phyloP scores from a whole-genome alignment of 2,888 invertebrate genomes.

The Synanthedon tipuliformis region DNA sequence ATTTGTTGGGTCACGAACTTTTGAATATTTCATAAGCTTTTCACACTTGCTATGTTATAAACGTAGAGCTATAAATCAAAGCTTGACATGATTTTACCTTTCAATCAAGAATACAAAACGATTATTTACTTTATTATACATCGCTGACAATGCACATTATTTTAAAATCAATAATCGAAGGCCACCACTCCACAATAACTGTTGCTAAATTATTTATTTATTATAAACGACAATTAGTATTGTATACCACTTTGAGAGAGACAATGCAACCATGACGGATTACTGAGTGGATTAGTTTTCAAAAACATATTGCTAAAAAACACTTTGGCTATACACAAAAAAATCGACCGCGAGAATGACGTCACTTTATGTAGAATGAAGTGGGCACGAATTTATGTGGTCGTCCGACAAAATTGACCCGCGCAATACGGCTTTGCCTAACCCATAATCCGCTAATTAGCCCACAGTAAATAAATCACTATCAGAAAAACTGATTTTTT shows the following conservation, averaged over 20 bases:
- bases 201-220: slow-evolving; percentile 7
- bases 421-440: slow-evolving; percentile 37
- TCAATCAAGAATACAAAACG: not conserved
- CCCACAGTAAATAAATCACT: slow-evolving; percentile 31
- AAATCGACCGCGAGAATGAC: slow-evolving; percentile 50
- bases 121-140: slow-evolving; percentile 2
- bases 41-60: too few species aligned
- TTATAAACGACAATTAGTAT: not conserved
- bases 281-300: slow-evolving; percentile 4
- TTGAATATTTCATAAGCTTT: too few species aligned
- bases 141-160: slow-evolving; percentile 21
- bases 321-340: slow-evolving; percentile 20
- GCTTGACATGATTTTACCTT: too few species aligned
- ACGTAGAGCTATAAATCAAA: too few species aligned
- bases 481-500: slow-evolving; percentile 11
- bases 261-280: slow-evolving; percentile 40
- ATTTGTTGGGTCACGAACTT: too few species aligned
- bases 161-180: slow-evolving; percentile 42
- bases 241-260: slow-evolving; percentile 14
- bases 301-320: slow-evolving; percentile 9
- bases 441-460: slow-evolving; percentile 55
- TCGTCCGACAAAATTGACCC: slow-evolving; percentile 42
- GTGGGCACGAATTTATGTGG: slow-evolving; percentile 48
- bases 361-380: slow-evolving; percentile 60
- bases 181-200: slow-evolving; percentile 22